These are phyloP conservation scores for Cenopis cana DNA, from an alignment of 2,888 invertebrate genomes.

Conservation along the genomic window DNA sequence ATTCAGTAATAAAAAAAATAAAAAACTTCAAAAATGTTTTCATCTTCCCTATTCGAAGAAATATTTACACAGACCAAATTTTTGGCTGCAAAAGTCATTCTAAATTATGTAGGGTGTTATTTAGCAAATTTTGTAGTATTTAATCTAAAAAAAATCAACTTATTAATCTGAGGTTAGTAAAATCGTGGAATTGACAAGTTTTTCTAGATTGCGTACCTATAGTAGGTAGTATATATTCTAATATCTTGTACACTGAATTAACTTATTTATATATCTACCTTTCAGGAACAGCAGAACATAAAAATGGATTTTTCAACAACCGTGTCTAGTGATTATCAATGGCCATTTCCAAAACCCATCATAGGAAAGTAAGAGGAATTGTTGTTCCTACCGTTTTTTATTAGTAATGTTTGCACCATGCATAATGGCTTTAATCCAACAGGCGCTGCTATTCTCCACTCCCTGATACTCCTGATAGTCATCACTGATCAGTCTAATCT, in stretches of 20 bases:
- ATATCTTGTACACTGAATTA: neutral
- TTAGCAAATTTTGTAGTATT: conserved; percentile 74
- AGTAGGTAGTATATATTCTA: conserved; percentile 1
- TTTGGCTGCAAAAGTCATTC: conserved; percentile 76
- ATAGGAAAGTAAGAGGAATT: conserved; percentile 76
- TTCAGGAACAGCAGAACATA: conserved; percentile 40
- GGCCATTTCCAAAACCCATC: conserved; percentile 86
- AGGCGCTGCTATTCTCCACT: conserved; percentile 3
- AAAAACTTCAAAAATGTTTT: conserved; percentile 80
- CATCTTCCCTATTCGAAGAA: conserved; percentile 83
- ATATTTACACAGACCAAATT: conserved; percentile 76
- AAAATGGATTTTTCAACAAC: conserved; percentile 80
- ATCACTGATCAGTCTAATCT: no score
- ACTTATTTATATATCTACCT: conserved; percentile 6
- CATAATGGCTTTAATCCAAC: neutral
- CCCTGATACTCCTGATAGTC: no score
- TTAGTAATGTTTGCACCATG: neutral
- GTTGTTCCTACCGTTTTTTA: conserved; percentile 10
- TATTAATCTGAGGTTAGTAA: conserved; percentile 57
- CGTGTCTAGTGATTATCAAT: conserved; percentile 81
- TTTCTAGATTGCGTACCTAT: neutral
- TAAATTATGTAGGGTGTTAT: conserved; percentile 84
- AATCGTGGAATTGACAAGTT: conserved; percentile 7
- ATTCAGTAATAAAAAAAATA: conserved; percentile 56
- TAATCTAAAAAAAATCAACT: conserved; percentile 79